phyloP scores from a whole-genome alignment of 1,140 invertebrate genomes.

The Pinna nobilis region DNA sequence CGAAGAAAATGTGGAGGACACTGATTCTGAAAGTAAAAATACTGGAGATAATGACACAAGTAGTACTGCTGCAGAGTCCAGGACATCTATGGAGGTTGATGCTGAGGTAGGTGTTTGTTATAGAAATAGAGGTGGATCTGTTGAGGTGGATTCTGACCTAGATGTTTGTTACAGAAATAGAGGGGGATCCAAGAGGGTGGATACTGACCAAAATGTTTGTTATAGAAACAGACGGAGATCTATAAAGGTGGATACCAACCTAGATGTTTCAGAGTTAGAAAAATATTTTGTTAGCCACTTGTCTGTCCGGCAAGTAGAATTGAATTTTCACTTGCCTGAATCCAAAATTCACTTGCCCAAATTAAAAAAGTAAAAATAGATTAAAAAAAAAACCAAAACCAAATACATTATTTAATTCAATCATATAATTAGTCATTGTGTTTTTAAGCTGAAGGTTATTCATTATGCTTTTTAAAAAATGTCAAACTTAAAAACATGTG shows the following conservation, averaged over 20 bases:
- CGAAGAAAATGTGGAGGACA: conserved; percentile 15
- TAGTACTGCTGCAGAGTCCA: background rate
- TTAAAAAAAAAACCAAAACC: too few species aligned
- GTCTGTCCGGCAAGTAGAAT: too few species aligned
- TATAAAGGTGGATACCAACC: background rate
- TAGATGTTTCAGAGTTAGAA: background rate
- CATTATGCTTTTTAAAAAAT: too few species aligned
- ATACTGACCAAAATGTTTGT: background rate
- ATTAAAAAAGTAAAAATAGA: too few species aligned
- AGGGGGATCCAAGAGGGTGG: background rate
- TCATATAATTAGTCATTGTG: too few species aligned
- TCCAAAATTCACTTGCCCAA: too few species aligned
- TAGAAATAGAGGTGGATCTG: background rate
- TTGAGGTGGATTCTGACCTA: background rate
- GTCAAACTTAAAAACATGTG: too few species aligned
- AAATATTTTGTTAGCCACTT: background rate
- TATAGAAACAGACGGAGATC: background rate
- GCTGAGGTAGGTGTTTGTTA: background rate
- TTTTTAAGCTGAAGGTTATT: too few species aligned
- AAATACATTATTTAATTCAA: too few species aligned
- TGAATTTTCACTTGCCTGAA: too few species aligned
- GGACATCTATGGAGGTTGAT: background rate
- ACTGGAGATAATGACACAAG: background rate
- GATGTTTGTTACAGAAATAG: background rate
- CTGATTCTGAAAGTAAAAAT: conserved; percentile 5